A percentile compares a stretch with the other conserved stretches of the same genome.
Conservation (phyloP, 2,888 invertebrate genomes). For the Drosophila picticornis region DNA sequence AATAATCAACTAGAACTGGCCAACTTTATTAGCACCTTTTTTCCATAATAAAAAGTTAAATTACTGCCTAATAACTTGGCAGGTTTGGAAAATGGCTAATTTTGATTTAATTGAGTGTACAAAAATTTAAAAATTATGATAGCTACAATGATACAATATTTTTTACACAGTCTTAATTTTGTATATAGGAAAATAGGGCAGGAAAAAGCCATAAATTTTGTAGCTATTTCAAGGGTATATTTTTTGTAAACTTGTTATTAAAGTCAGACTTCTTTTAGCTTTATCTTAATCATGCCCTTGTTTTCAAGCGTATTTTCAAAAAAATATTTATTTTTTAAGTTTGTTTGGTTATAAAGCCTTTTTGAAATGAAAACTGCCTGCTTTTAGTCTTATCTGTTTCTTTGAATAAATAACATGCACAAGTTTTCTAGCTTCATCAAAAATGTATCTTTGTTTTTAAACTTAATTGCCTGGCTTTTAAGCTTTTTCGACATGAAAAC, state of each 20-base stretch:
- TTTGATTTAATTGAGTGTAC: background rate
- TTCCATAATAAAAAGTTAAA: too few relatives aligned
- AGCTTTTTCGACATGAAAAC: background rate
- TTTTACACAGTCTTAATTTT: background rate
- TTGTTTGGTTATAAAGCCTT: background rate
- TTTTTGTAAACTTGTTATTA: background rate
- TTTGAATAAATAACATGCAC: background rate
- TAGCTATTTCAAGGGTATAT: background rate
- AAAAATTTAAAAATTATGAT: background rate
- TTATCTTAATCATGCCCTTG: background rate
- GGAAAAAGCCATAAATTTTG: background rate
- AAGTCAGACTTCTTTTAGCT: background rate
- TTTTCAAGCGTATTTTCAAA: background rate
- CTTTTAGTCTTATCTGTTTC: background rate
- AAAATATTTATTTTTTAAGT: background rate
- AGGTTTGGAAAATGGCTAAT: background rate
- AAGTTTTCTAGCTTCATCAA: background rate
- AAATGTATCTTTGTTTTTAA: background rate
- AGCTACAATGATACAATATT: background rate
- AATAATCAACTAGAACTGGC: background rate
- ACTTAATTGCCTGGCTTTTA: background rate
- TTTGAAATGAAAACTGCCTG: background rate
- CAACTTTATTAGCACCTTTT: background rate
- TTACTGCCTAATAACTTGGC: background rate
- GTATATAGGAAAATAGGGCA: background rate